Conservation (phyloP, 2,113 vertebrate genomes). For the Dolichotis patagonum region DNA sequence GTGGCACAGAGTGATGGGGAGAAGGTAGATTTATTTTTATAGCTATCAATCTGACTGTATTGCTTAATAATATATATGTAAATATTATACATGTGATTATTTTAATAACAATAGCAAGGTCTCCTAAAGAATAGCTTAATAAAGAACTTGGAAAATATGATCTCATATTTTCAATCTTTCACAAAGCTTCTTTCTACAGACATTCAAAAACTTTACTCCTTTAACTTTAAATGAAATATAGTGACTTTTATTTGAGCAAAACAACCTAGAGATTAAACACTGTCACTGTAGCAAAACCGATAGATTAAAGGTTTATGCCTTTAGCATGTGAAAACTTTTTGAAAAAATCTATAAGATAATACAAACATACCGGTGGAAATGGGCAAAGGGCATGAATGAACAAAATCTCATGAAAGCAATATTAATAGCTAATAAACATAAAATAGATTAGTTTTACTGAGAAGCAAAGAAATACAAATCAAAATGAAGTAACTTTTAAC, state of each 20-base stretch:
- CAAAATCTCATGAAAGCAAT: background rate
- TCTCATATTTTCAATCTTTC: constrained; percentile 55
- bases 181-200: constrained; percentile 3
- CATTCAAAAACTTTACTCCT: constrained; percentile 5
- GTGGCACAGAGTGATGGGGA: background rate
- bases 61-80: constrained; percentile 62
- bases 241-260: background rate
- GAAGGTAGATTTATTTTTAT: constrained; percentile 42
- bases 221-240: background rate
- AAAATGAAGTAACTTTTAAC: background rate
- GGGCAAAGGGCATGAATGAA: background rate
- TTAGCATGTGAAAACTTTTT: background rate
- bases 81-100: constrained; percentile 66
- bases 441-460: background rate
- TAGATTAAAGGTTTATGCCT: background rate
- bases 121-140: constrained; percentile 25
- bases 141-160: constrained; percentile 46
- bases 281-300: background rate
- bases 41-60: constrained; percentile 18
- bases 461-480: background rate
- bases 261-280: background rate
- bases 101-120: constrained; percentile 53
- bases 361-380: background rate
- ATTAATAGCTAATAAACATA: background rate
- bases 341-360: background rate